phyloP scores from a whole-genome alignment of 2,113 vertebrate species.

The Zosterops lateralis region DNA sequence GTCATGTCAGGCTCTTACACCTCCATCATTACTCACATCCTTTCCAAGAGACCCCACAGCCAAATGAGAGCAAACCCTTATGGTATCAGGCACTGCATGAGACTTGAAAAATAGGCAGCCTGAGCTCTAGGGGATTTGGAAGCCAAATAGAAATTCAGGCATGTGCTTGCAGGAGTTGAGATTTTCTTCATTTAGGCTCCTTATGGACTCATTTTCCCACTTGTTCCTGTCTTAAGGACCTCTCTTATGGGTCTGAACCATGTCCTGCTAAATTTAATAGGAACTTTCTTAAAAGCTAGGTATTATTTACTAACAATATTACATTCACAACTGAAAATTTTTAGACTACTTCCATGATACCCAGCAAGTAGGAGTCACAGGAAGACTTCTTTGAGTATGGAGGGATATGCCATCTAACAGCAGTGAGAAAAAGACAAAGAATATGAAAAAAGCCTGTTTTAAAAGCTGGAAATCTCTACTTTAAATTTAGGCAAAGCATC shows the following conservation, averaged over 20 bases:
- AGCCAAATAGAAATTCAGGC: not conserved
- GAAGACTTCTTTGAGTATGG: not conserved
- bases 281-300: not conserved
- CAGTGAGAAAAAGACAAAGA: not conserved
- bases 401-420: not conserved
- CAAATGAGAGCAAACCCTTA: not conserved
- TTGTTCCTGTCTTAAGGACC: not conserved
- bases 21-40: not conserved
- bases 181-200: not conserved
- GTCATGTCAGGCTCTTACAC: not conserved
- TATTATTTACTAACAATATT: not conserved
- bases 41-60: not conserved
- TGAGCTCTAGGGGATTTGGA: not conserved
- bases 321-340: not conserved
- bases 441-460: not conserved
- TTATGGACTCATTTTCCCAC: not conserved
- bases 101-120: not conserved
- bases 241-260: not conserved
- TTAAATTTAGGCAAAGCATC: not conserved
- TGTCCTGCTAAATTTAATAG: not conserved
- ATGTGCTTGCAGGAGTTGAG: not conserved
- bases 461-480: not conserved
- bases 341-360: not conserved
- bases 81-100: not conserved
- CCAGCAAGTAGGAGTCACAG: not conserved